These are phyloP conservation scores for Lasioglossum baleicum DNA, from an alignment of 1,140 invertebrate species.

Conservation along the genomic window DNA sequence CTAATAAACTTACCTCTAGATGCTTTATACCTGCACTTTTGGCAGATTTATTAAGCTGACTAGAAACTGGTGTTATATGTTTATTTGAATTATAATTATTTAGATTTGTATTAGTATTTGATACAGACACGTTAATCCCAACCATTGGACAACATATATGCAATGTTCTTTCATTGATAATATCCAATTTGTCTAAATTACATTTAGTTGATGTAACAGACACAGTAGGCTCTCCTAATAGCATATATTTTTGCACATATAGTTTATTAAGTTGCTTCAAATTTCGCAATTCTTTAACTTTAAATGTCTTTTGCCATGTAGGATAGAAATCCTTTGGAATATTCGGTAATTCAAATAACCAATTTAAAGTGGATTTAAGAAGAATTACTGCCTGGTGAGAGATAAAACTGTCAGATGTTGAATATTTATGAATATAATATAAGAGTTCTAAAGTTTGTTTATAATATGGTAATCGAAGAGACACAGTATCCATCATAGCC, in stretches of 20 bases:
- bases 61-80: conserved; percentile 84
- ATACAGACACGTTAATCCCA: conserved; percentile 78
- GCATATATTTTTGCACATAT: conserved; percentile 9
- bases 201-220: conserved; percentile 35
- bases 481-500: conserved; percentile 88
- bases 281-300: conserved; percentile 60
- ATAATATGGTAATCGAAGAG: conserved; percentile 85
- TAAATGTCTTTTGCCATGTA: conserved; percentile 71
- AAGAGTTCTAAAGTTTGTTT: conserved; percentile 82
- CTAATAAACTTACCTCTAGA: conserved; percentile 74
- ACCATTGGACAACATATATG: conserved; percentile 84
- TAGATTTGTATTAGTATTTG: conserved; percentile 68
- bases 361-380: conserved; percentile 85
- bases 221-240: conserved; percentile 3
- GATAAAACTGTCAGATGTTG: conserved; percentile 61
- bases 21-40: conserved; percentile 69
- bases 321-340: conserved; percentile 82
- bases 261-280: conserved; percentile 53
- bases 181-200: conserved; percentile 67
- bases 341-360: conserved; percentile 87
- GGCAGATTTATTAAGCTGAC: conserved; percentile 72
- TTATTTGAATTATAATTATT: conserved; percentile 75
- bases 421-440: conserved; percentile 82
- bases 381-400: conserved; percentile 80
- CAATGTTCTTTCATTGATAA: conserved; percentile 82